Percentiles rank a stretch among this genome's conserved stretches.
Evolutionary conservation across 2,888 invertebrate species (phyloP).

Genomic region (Galerucella pusilla): DNA sequence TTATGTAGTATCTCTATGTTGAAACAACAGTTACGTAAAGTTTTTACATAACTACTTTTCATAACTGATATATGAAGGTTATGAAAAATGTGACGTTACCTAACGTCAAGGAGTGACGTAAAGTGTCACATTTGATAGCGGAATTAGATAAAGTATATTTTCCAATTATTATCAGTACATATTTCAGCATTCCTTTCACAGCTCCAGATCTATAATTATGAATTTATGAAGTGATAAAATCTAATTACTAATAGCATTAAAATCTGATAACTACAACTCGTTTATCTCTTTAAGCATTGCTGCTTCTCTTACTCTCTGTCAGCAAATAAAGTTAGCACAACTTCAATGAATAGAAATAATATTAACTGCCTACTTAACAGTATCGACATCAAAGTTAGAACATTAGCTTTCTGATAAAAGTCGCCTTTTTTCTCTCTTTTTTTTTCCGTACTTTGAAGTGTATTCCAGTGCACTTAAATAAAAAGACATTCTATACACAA

Average conservation of each 20-base stretch:
- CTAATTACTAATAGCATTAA: not conserved
- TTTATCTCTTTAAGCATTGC: conserved; percentile 4
- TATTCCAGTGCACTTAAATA: conserved; percentile 25
- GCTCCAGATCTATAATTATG: not conserved
- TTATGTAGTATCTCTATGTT: too few relatives aligned
- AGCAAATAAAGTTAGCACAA: not conserved
- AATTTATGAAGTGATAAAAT: not conserved
- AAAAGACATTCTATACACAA: conserved; percentile 34
- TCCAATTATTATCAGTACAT: too few relatives aligned
- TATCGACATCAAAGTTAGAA: conserved; percentile 7
- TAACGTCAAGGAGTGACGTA: too few relatives aligned
- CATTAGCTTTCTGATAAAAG: conserved; percentile 11
- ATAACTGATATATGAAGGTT: too few relatives aligned
- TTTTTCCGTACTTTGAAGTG: conserved; percentile 5
- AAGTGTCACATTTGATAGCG: too few relatives aligned
- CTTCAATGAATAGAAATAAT: not conserved
- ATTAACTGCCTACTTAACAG: conserved; percentile 3
- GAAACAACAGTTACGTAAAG: too few relatives aligned
- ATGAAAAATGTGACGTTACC: too few relatives aligned
- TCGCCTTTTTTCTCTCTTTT: not conserved
- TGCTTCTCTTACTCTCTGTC: not conserved
- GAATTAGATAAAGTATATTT: too few relatives aligned
- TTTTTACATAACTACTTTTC: too few relatives aligned
- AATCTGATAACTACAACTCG: not conserved
- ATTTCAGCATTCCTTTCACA: not conserved